Evolutionary conservation across 1,140 invertebrate species (phyloP).

Genomic region (Lasaia peninsularis): DNA sequence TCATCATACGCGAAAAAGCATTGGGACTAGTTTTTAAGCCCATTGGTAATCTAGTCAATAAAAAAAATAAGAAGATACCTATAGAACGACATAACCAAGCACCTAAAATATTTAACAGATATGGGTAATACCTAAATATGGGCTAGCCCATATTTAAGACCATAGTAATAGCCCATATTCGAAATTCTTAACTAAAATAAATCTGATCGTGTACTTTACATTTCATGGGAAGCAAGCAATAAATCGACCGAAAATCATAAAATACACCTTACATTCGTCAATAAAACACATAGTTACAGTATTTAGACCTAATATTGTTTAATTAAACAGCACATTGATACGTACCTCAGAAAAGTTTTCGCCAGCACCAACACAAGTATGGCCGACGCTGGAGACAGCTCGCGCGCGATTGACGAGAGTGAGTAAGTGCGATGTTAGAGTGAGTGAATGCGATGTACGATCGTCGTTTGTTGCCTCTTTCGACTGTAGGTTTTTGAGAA

Average conservation of each 20-base stretch:
- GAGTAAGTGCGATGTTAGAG: no score
- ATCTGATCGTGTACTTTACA: slow-evolving; percentile 13
- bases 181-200: slow-evolving; percentile 17
- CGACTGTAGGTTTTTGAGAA: no score
- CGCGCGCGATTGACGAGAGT: no score
- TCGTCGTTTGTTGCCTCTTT: no score
- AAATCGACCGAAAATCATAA: slow-evolving; percentile 19
- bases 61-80: slow-evolving; percentile 12
- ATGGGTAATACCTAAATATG: slow-evolving; percentile 17
- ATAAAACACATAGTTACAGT: slow-evolving; percentile 19
- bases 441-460: no score
- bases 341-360: no score
- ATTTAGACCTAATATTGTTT: background rate
- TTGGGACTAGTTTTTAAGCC: no score
- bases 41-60: no score
- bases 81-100: slow-evolving; percentile 16
- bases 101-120: slow-evolving; percentile 8
- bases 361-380: no score
- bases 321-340: no score
- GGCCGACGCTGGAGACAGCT: no score
- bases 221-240: slow-evolving; percentile 16
- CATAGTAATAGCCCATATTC: slow-evolving; percentile 12
- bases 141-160: background rate
- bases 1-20: no score
- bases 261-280: slow-evolving; percentile 16